A percentile compares a stretch with the other conserved stretches of the same genome.
Conservation (phyloP, 2,797 vertebrate genomes). For the Eutrigla gurnardus region DNA sequence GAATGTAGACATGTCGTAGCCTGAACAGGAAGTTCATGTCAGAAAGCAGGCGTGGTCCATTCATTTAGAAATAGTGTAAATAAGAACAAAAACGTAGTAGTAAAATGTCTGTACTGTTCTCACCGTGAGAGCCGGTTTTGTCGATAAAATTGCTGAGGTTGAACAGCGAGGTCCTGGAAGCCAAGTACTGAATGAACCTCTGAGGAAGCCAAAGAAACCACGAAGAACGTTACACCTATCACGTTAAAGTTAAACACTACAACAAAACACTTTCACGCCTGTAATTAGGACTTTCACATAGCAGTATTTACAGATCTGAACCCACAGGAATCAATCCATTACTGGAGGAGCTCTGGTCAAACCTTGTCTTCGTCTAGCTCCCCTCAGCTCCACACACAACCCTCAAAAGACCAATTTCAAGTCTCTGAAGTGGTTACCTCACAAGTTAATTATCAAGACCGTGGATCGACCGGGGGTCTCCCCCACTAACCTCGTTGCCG, state of each 20-base stretch:
- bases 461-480: no score
- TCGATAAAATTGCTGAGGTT: slow-evolving; percentile 99
- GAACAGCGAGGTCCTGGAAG: slow-evolving; percentile 98
- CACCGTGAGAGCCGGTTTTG: slow-evolving; percentile 99
- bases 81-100: not conserved
- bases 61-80: not conserved
- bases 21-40: slow-evolving; percentile 72
- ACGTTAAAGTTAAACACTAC: not conserved
- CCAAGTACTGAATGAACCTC: slow-evolving; percentile 99
- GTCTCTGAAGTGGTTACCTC: slow-evolving; percentile 7
- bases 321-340: not conserved
- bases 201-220: slow-evolving; percentile 73
- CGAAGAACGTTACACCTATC: not conserved
- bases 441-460: not conserved
- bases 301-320: not conserved
- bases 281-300: not conserved
- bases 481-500: slow-evolving; percentile 92
- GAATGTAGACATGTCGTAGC: slow-evolving; percentile 99
- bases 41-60: slow-evolving; percentile 1
- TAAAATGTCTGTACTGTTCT: slow-evolving; percentile 54
- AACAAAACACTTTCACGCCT: slow-evolving; percentile 1
- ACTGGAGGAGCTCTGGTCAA: slow-evolving; percentile 13
- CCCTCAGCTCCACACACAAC: slow-evolving; percentile 9
- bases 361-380: not conserved
- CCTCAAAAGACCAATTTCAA: not conserved